Evolutionary conservation across 2,888 invertebrate species (phyloP).

Genomic region (Theretra japonica): DNA sequence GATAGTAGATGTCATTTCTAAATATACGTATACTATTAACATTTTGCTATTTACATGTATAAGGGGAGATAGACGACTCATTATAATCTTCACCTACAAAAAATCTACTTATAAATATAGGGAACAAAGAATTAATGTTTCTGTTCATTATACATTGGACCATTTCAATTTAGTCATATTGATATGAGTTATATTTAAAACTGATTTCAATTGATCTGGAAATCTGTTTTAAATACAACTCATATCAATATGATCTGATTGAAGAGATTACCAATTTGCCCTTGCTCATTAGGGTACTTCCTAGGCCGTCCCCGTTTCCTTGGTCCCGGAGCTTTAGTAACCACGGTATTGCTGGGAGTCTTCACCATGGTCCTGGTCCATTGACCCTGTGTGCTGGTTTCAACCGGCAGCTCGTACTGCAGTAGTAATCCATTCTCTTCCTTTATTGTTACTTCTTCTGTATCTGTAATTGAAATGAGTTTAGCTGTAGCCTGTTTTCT

Average conservation of each 20-base stretch:
- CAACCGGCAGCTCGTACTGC: constrained; percentile 80
- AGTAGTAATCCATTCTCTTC: constrained; percentile 79
- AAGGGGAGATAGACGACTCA: too few species aligned
- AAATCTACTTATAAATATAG: too few species aligned
- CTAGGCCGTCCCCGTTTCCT: constrained; percentile 76
- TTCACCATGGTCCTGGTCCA: constrained; percentile 72
- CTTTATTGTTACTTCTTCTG: constrained; percentile 78
- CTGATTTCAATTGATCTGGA: too few species aligned
- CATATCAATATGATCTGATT: not conserved
- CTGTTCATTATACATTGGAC: too few species aligned
- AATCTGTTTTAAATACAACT: too few species aligned
- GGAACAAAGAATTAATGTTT: too few species aligned
- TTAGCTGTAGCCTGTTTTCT: not conserved
- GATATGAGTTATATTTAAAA: too few species aligned
- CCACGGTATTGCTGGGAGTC: constrained; percentile 64
- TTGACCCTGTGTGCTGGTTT: constrained; percentile 71
- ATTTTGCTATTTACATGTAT: too few species aligned
- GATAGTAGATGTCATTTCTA: too few species aligned
- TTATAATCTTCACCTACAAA: too few species aligned
- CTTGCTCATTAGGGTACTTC: constrained; percentile 80
- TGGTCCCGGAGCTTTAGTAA: constrained; percentile 75
- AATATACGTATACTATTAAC: too few species aligned
- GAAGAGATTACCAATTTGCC: constrained; percentile 68
- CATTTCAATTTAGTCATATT: too few species aligned
- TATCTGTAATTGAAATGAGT: not conserved